Base-by-base conservation (phyloP, 1,140 invertebrate genomes). In the Achroia grisella region DNA sequence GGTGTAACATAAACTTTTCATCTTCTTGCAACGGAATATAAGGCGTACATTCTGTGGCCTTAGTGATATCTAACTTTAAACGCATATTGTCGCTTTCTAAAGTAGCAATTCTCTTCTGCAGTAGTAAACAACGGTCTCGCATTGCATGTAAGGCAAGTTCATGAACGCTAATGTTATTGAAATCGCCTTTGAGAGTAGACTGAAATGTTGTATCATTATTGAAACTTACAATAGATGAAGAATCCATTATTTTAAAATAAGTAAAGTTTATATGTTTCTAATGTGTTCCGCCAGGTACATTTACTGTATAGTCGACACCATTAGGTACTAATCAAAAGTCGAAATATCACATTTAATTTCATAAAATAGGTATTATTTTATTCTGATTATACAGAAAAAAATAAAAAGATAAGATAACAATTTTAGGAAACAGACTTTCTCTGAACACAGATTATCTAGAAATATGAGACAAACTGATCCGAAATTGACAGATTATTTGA, bases 81-180 rank as follows among this genome's bases (percentile, higher is more conserved):
- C 87, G 76, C 56, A 90, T 79, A 73, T 94, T 95, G 73, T 95
- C 93, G 53, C 91, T 89, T 78, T 95, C 93, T 9, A 94, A 85
- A 1, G 75, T 64, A 15, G 88, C 86, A 35, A 94, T 86, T 60
- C 91, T 87, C 45, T 89, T 86, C 74, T 95, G 92, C 33, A 95
- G 77, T 45, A 90, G 84, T 61, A 91, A 88, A 80, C 93, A 95
- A 31, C 93, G 85, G 76, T 95, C 93, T 65, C 92, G 90, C 88
- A 95, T 91, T 5, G 93, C 93, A 73, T 93, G 89, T 54, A 94
- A 87, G 9, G 93, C 93, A 35, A 94, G 84, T 85, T 93, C 89
- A 34, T 94, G 76, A 11, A 93, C 93, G 79, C 88, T 86, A 9
- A 76, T 49, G 48, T 79, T 75, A 42, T 70, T 77, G 40, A 50